Evolutionary conservation across 2,113 vertebrate genomes (phyloP).

Genomic region (Indicator indicator): DNA sequence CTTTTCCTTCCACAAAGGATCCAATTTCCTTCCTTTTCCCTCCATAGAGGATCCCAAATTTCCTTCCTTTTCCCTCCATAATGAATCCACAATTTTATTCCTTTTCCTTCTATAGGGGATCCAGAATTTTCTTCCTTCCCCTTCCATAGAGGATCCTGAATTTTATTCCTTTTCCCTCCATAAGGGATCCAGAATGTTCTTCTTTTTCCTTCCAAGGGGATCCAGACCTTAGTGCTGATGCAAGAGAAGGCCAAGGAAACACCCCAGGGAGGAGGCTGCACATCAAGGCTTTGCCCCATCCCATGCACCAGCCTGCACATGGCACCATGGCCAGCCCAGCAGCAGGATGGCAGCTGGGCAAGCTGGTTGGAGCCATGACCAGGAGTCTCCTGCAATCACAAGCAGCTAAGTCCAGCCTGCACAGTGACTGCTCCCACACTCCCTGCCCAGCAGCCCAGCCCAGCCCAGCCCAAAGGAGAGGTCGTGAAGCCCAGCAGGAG

Average conservation of each 20-base stretch:
- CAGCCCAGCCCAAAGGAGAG: not conserved
- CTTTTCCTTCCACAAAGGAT: too few relatives aligned
- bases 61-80: too few relatives aligned
- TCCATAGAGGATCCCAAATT: too few relatives aligned
- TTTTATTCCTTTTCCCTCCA: too few relatives aligned
- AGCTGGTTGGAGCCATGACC: not conserved
- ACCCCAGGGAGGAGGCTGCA: not conserved
- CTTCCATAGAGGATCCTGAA: too few relatives aligned
- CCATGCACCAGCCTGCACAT: not conserved
- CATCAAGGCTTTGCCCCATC: rapidly evolving
- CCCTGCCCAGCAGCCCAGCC: not conserved
- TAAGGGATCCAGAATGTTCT: too few relatives aligned
- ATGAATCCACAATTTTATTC: too few relatives aligned
- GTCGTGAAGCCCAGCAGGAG: not conserved
- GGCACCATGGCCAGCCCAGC: not conserved
- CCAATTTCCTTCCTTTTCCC: too few relatives aligned
- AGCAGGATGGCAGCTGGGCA: not conserved
- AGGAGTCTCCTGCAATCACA: not conserved
- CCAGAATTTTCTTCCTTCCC: too few relatives aligned
- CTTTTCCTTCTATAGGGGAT: too few relatives aligned
- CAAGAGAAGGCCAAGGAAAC: not conserved
- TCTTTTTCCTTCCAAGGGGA: too few relatives aligned
- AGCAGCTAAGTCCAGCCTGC: not conserved
- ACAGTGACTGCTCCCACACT: rapidly evolving
- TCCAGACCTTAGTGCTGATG: rapidly evolving